phyloP scores from a whole-genome alignment of 2,113 vertebrate species.

The Clarias gariepinus region DNA sequence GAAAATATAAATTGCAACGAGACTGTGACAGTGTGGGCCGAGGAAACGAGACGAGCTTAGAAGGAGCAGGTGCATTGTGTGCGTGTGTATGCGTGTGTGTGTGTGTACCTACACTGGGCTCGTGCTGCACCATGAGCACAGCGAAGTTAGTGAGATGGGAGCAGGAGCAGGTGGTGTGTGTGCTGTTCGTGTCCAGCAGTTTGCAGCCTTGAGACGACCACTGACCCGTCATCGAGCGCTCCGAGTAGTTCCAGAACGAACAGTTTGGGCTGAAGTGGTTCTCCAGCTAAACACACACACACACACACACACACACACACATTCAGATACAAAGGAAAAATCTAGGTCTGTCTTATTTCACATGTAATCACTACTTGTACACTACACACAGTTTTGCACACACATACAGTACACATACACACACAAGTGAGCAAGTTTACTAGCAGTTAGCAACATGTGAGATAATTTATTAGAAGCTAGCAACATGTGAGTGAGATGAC shows the following conservation, averaged over 20 bases:
- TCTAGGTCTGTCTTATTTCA: not conserved
- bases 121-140: slow-evolving; percentile 87
- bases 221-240: slow-evolving; percentile 90
- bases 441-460: too few relatives aligned
- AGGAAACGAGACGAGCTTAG: not conserved
- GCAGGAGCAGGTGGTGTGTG: slow-evolving; percentile 92
- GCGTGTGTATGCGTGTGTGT: slow-evolving; percentile 35
- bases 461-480: too few relatives aligned
- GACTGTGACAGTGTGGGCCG: not conserved
- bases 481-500: too few relatives aligned
- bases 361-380: not conserved
- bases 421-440: not conserved
- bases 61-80: not conserved
- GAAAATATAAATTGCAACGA: not conserved
- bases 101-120: slow-evolving; percentile 76
- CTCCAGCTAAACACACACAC: slow-evolving; percentile 72
- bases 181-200: slow-evolving; percentile 86
- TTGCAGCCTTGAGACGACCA: slow-evolving; percentile 93
- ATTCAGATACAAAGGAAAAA: not conserved
- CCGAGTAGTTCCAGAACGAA: slow-evolving; percentile 96
- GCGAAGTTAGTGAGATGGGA: slow-evolving; percentile 96
- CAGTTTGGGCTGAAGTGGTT: slow-evolving; percentile 92
- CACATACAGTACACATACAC: not conserved
- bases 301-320: slow-evolving; percentile 21
- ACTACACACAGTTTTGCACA: not conserved